Base-by-base conservation (phyloP, 1,140 invertebrate species). In the Triops longicaudatus region DNA sequence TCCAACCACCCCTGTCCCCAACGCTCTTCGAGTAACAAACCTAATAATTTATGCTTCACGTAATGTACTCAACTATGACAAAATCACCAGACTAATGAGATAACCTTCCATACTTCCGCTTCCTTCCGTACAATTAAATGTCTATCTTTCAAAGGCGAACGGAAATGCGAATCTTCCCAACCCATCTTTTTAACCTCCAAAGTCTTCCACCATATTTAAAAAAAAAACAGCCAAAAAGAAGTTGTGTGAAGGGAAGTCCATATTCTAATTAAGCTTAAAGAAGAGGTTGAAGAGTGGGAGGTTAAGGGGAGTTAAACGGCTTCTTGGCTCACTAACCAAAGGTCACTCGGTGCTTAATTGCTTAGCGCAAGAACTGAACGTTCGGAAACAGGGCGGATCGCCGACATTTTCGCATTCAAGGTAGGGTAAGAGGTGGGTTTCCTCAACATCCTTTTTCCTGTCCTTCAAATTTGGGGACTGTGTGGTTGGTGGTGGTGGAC, bases 1-100 rank as follows among this genome's bases (percentile, higher is more conserved):
- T 37, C 2, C 31, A 37, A 4, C 7, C 31, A 7, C 31, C 31
- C 7, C 31, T n/a, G n/a, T 37, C 31, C 31, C 31, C 2, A 37
- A 37, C 31, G 31, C 31, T 37, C 31, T 37, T 7, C 2, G 31
- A 37, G 7, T 7, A 7, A 2, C 31, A 37, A 37, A 37, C 31
- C 31, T 37, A 37, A 37, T 37, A 2, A 37, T 37, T 4, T 37
- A 37, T 37, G 31, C 31, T 37, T 7, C 31, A 37, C 31, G 31
- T 37, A 37, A 37, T 37, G 31, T 37, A 37, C 31, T 37, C 31
- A 7, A 37, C 73, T 73, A 73, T 73, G 27, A 31, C 26, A 31
- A 73, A 31, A 73, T 73, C 73, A 27, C 27, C 22, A 4, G 73
- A 73, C 73, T 28, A 73, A 41, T 73, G 37, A 73, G 27, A 73